A percentile compares a stretch with the other conserved stretches of the same genome.
phyloP scores from a whole-genome alignment of 2,888 invertebrate genomes.

The Carcina quercana region DNA sequence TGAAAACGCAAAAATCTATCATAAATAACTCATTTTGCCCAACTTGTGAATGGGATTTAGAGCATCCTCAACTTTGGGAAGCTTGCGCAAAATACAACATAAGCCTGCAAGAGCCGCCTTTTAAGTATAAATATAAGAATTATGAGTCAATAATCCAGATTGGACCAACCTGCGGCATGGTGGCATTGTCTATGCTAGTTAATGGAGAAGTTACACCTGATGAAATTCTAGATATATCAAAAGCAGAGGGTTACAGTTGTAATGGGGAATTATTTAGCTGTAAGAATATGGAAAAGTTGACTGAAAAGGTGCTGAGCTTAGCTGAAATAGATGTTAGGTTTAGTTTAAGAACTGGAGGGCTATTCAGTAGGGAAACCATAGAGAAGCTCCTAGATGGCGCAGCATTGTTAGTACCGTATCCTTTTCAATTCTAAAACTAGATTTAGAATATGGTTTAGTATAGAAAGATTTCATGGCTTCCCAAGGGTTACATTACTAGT shows the following conservation, averaged over 20 bases:
- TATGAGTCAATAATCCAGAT: slow-evolving; percentile 60
- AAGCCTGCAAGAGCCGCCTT: slow-evolving; percentile 63
- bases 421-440: slow-evolving; percentile 53
- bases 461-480: too few relatives aligned
- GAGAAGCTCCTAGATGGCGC: slow-evolving; percentile 73
- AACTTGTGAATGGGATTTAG: slow-evolving; percentile 73
- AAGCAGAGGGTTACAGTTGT: slow-evolving; percentile 78
- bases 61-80: slow-evolving; percentile 71
- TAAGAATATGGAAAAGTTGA: slow-evolving; percentile 78
- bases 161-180: slow-evolving; percentile 89
- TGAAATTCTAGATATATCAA: slow-evolving; percentile 77
- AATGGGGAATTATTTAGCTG: slow-evolving; percentile 94
- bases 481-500: too few relatives aligned
- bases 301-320: slow-evolving; percentile 69
- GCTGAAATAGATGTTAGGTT: slow-evolving; percentile 48
- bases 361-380: slow-evolving; percentile 64
- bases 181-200: slow-evolving; percentile 88
- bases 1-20: slow-evolving; percentile 13
- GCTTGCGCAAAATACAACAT: slow-evolving; percentile 73
- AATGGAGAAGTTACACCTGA: slow-evolving; percentile 71
- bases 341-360: slow-evolving; percentile 48
- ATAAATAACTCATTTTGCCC: slow-evolving; percentile 16
- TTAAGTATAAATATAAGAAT: slow-evolving; percentile 54
- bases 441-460: too few relatives aligned
- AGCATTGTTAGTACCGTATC: slow-evolving; percentile 78